phyloP scores from a whole-genome alignment of 2,888 invertebrate genomes.

The Thymelicus acteon region DNA sequence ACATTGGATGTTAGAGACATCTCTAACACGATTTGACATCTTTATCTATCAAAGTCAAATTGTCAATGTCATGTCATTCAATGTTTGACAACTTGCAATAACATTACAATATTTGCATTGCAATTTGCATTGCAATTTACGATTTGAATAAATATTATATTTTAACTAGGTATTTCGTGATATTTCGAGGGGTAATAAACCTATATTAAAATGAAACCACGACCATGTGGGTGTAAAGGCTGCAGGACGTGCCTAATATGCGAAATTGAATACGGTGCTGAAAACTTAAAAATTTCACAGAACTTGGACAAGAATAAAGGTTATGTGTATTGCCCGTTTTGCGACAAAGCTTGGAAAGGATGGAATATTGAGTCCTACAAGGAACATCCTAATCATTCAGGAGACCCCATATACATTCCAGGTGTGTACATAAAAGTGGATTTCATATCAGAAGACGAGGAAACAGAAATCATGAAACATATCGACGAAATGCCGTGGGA shows the following conservation, averaged over 20 bases:
- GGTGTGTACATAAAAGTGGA: constrained; percentile 89
- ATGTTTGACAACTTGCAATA: too few relatives aligned
- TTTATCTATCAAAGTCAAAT: too few relatives aligned
- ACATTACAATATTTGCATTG: too few relatives aligned
- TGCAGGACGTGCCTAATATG: constrained; percentile 95
- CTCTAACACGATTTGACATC: too few relatives aligned
- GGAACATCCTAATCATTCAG: constrained; percentile 88
- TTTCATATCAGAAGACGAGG: constrained; percentile 91
- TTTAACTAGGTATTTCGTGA: too few relatives aligned
- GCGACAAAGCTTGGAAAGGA: constrained; percentile 90
- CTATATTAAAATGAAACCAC: constrained; percentile 64
- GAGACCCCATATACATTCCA: constrained; percentile 85
- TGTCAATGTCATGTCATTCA: too few relatives aligned
- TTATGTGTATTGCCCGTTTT: constrained; percentile 91
- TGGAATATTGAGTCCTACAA: constrained; percentile 86
- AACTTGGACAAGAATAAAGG: constrained; percentile 81
- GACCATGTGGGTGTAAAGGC: constrained; percentile 97
- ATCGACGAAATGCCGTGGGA: constrained; percentile 95
- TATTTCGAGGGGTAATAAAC: too few relatives aligned
- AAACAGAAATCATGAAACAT: constrained; percentile 85
- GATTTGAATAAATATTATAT: too few relatives aligned
- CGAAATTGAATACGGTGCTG: constrained; percentile 86
- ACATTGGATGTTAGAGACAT: too few relatives aligned
- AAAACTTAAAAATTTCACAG: constrained; percentile 62
- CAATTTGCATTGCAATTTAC: too few relatives aligned